Evolutionary conservation across 2,888 invertebrate species (phyloP).

Genomic region (Chromoteleia sp.): DNA sequence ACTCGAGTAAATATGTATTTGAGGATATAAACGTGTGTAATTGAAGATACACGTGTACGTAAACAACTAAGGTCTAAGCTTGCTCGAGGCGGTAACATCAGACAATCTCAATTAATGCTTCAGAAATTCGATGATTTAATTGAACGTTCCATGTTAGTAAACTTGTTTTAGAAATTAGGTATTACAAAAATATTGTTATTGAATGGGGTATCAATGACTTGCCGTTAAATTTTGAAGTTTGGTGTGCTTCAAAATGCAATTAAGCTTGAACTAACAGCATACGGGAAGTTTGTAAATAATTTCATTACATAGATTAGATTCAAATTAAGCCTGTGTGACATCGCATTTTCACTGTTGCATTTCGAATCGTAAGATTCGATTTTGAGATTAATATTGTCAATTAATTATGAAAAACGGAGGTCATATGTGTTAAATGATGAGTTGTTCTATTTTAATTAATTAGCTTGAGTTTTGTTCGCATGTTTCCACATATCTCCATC

Average conservation of each 20-base stretch:
- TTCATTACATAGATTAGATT: constrained; percentile 14
- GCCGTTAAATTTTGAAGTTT: not conserved
- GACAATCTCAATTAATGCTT: not conserved
- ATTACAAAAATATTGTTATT: not conserved
- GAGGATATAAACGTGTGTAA: no score
- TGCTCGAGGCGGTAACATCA: not conserved
- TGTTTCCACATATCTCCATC: no score
- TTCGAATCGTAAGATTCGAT: not conserved
- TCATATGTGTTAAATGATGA: no score
- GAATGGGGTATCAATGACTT: not conserved
- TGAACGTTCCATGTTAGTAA: not conserved
- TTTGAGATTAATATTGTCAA: no score
- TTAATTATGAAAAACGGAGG: no score
- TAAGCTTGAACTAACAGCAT: constrained; percentile 3
- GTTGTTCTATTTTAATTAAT: no score
- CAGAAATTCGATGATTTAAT: not conserved
- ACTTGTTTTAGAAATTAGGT: not conserved
- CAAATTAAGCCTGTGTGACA: not conserved
- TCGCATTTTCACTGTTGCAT: no score
- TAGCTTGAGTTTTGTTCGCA: no score
- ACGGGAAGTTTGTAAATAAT: constrained; percentile 15
- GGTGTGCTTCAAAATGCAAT: not conserved
- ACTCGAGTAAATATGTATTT: no score
- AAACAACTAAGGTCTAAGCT: not conserved
- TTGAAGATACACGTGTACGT: not conserved